Evolutionary conservation across 2,797 vertebrate genomes (phyloP), one percentile per base, ranked within the genome.

Genomic region (Rousettus madagascariensis): DNA sequence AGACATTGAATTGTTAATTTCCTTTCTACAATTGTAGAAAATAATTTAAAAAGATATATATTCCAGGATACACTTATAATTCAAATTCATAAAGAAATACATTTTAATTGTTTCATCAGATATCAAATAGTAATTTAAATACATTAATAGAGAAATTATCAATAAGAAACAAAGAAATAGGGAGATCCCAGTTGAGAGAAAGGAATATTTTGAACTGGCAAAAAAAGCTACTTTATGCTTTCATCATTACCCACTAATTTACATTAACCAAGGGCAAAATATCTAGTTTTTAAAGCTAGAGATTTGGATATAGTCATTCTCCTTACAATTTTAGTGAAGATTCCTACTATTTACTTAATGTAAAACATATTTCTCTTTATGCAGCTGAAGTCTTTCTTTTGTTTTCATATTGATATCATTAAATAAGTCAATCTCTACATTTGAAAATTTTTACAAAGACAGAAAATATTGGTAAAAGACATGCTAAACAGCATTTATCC

Each of bases 1-100:
- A 86, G 69, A 82, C 13, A 74, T 16, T 77, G 26, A 59, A 53
- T 57, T 78, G 46, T 92, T 83, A 65, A 79, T 77, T 77, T 75
- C 26, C n/a, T 86, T 41, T 86, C 28, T 78, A 38, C 30, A 82
- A 74, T 43, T 24, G 26, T 55, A 86, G 43, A 86, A 90, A 78
- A 72, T 65, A 71, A 33, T 17, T 83, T 11, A 8, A 82, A 68
- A 90, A 88, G 28, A 46, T 0, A 71, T 43, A 46, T 28, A 77
- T 63, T 28, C 13, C 24, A 33, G 41, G 24, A 88, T 46, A 83
- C n/a, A 88, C 7, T 80, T 28, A 72, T 53, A 94, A 93, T 36
- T 91, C n/a, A 63, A 96, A 94, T 12, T 85, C n/a, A 57, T 66
- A 86, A 87, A 26, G n/a, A 95, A 86, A 88, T 75, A 88, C n/a